A percentile compares a stretch with the other conserved stretches of the same genome.
phyloP scores from a whole-genome alignment of 2,113 vertebrate genomes.

The Polypterus senegalus region DNA sequence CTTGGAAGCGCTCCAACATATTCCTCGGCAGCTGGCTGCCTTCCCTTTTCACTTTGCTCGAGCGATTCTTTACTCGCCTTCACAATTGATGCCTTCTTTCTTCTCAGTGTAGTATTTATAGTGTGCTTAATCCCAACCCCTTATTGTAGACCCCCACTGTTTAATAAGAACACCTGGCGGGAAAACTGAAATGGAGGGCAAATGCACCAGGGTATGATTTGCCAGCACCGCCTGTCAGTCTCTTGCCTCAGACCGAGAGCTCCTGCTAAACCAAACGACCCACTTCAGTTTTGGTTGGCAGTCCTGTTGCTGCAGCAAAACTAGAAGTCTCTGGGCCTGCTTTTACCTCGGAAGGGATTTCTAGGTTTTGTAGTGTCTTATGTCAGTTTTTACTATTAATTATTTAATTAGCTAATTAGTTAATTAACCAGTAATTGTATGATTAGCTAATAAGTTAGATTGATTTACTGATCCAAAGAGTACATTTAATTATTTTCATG shows the following conservation, averaged over 20 bases:
- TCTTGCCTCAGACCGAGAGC: neutral
- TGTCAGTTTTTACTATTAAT: too few relatives aligned
- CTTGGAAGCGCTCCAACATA: constrained; percentile 14
- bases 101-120: neutral
- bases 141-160: constrained; percentile 1
- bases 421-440: too few relatives aligned
- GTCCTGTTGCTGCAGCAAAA: too few relatives aligned
- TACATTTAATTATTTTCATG: too few relatives aligned
- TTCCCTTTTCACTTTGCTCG: neutral
- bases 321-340: too few relatives aligned
- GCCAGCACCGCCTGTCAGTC: neutral
- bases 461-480: too few relatives aligned
- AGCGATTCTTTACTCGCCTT: neutral
- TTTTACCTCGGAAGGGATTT: too few relatives aligned
- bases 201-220: neutral
- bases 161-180: constrained; percentile 1
- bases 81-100: constrained; percentile 3
- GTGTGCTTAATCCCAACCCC: neutral
- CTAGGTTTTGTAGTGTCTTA: too few relatives aligned
- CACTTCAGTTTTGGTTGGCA: too few relatives aligned
- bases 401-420: too few relatives aligned
- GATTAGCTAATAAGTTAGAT: too few relatives aligned
- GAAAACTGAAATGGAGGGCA: neutral
- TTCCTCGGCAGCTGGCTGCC: neutral
- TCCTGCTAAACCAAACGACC: too few relatives aligned